Evolutionary conservation across 1,140 invertebrate genomes (phyloP), one percentile per base, ranked within the genome.

Genomic region (Portunus trituberculatus): DNA sequence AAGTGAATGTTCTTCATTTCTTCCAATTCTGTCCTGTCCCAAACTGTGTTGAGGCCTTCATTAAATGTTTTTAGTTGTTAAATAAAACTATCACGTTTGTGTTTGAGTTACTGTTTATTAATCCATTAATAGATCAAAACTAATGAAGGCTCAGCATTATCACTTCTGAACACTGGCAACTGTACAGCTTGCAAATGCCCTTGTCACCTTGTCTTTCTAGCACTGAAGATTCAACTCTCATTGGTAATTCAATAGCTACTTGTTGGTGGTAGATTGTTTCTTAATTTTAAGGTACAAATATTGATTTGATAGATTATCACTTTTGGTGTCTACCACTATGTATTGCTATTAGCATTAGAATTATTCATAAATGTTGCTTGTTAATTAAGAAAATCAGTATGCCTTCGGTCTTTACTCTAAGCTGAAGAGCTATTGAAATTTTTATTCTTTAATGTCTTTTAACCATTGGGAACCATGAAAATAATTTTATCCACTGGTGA

Each of bases 1-100:
- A 86, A 95, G 94, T 95, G 94, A 95, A 95, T 95, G 94, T 95
- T 95, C 76, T 95, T 95, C 94, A 45, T 93, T 14, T 87, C 94
- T 93, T 92, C 92, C 92, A 28, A 86, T 29, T 84, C 92, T 93
- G 83, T 93, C 92, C 84, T 93, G n/a, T 93, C 67, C 52, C 67
- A 76, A 25, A n/a, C 8, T 76, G 67, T 76, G 67, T 76, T 76
- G 67, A 76, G 8, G 6, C 67, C 67, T 76, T 76, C 67, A 76
- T 76, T 76, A 76, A 76, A 76, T 76, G n/a, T 7, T 7, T 76
- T 76, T 7, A 16, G n/a, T 7, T n/a, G 14, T 31, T 88, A 31
- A 88, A 88, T 45, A 25, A 88, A 88, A 20, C 52, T 0, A 1
- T 32, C 45, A 88, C 32, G 28, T 4, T 76, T 76, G n/a, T 76